A percentile compares a stretch with the other conserved stretches of the same genome.
Conservation (phyloP, 2,113 vertebrate species). For the Isichthys henryi region DNA sequence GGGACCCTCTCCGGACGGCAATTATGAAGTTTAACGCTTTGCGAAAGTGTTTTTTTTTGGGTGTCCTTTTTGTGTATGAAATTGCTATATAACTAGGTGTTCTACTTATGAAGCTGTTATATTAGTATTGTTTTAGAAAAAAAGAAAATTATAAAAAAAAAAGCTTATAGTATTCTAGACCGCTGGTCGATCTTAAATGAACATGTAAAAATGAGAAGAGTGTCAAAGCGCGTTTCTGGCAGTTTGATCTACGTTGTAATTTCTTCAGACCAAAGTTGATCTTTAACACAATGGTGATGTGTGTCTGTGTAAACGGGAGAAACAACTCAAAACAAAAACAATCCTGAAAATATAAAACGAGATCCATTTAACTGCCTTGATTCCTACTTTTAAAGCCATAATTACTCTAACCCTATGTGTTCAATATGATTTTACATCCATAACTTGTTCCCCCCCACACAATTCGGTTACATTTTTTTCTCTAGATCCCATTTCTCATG, state of each 20-base stretch:
- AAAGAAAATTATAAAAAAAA: slow-evolving; percentile 18
- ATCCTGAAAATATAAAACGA: slow-evolving; percentile 12
- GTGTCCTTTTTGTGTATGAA: slow-evolving; percentile 24
- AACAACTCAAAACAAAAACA: slow-evolving; percentile 15
- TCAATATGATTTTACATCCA: not conserved
- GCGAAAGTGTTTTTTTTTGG: slow-evolving; percentile 20
- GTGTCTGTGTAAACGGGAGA: slow-evolving; percentile 24
- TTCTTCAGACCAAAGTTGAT: slow-evolving; percentile 35
- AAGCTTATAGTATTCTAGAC: slow-evolving; percentile 26
- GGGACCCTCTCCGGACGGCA: slow-evolving; percentile 38
- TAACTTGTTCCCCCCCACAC: not conserved
- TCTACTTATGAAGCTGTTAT: slow-evolving; percentile 30
- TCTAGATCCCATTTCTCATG: not conserved
- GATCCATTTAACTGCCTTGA: slow-evolving; percentile 22
- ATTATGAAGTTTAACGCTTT: slow-evolving; percentile 34
- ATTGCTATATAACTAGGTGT: slow-evolving; percentile 30
- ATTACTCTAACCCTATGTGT: not conserved
- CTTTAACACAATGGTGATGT: slow-evolving; percentile 22
- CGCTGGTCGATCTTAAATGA: slow-evolving; percentile 26
- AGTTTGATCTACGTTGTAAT: slow-evolving; percentile 21
- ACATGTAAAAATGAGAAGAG: slow-evolving; percentile 11
- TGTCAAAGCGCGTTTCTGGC: slow-evolving; percentile 4
- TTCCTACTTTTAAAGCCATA: slow-evolving; percentile 32
- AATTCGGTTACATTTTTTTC: not conserved
- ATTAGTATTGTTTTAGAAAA: slow-evolving; percentile 36